Percentiles rank a stretch among this genome's conserved stretches.
These are phyloP conservation scores for Holothuria scabra DNA, from an alignment of 53 echinoderm and acorn worm species.

Conservation along the genomic window DNA sequence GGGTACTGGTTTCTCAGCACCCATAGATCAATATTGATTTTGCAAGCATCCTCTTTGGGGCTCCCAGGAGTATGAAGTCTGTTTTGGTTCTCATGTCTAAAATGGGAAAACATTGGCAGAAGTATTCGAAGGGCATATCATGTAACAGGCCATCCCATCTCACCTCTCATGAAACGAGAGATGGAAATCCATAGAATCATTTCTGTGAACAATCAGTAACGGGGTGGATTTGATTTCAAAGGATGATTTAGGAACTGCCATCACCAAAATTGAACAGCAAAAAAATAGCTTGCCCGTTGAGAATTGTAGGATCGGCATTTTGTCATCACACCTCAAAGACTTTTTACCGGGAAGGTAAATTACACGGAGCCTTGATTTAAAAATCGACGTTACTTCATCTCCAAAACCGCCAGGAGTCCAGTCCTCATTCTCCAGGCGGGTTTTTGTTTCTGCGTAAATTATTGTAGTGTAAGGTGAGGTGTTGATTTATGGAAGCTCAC, in stretches of 20 bases:
- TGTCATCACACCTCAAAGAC: too few relatives aligned
- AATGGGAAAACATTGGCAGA: slow-evolving; percentile 32
- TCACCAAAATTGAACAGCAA: slow-evolving; percentile 12
- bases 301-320: not conserved
- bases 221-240: not conserved
- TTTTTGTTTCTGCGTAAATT: slow-evolving; percentile 3
- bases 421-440: too few relatives aligned
- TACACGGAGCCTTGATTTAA: too few relatives aligned
- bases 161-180: slow-evolving; percentile 21
- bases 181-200: slow-evolving; percentile 42
- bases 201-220: slow-evolving; percentile 24
- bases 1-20: too few relatives aligned
- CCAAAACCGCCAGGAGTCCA: too few relatives aligned
- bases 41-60: not conserved
- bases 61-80: slow-evolving; percentile 10
- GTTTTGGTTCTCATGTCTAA: slow-evolving; percentile 14
- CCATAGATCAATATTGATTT: slow-evolving; percentile 42
- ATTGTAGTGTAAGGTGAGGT: not conserved
- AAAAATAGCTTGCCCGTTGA: not conserved
- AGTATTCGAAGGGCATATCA: slow-evolving; percentile 11
- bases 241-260: not conserved
- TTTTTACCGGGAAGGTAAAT: too few relatives aligned
- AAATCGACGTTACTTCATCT: too few relatives aligned
- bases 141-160: not conserved
- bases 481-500: slow-evolving; percentile 43